These are phyloP conservation scores for Phyllotreta striolata DNA, from an alignment of 2,888 invertebrate species.

Conservation along the genomic window DNA sequence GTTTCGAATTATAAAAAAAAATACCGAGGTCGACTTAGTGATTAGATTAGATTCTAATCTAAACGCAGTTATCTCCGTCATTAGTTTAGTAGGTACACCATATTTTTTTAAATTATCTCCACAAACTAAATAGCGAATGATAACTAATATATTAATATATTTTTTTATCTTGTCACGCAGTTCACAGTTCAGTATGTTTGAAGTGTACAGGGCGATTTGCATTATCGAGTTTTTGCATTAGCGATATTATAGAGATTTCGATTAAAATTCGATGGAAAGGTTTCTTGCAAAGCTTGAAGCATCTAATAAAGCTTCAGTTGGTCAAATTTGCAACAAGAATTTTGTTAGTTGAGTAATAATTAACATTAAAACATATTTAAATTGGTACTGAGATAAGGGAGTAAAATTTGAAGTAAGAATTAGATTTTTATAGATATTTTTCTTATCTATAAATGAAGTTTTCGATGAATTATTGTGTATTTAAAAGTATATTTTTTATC, in stretches of 20 bases:
- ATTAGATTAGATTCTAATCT: conserved; percentile 41
- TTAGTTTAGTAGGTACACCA: conserved; percentile 33
- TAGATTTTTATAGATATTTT: too few species aligned
- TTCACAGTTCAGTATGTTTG: conserved; percentile 5
- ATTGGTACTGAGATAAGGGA: too few species aligned
- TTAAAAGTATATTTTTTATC: conserved; percentile 19
- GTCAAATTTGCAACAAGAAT: neutral
- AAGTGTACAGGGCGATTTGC: conserved; percentile 9
- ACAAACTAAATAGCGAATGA: conserved; percentile 20
- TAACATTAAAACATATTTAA: neutral
- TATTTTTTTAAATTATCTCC: conserved; percentile 32
- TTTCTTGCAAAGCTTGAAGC: too few species aligned
- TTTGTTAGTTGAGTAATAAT: neutral
- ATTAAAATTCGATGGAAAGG: too few species aligned
- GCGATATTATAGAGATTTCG: neutral
- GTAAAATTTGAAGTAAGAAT: too few species aligned
- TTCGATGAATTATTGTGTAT: too few species aligned
- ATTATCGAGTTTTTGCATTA: too few species aligned
- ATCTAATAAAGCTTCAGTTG: too few species aligned
- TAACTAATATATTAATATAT: conserved; percentile 24
- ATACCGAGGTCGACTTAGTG: conserved; percentile 30
- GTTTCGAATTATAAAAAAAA: conserved; percentile 36
- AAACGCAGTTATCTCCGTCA: conserved; percentile 37
- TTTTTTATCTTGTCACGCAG: conserved; percentile 27
- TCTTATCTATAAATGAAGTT: too few species aligned